Evolutionary conservation across 2,888 invertebrate species (phyloP), one percentile per base, ranked within the genome.

Genomic region (Agrotis ipsilon): DNA sequence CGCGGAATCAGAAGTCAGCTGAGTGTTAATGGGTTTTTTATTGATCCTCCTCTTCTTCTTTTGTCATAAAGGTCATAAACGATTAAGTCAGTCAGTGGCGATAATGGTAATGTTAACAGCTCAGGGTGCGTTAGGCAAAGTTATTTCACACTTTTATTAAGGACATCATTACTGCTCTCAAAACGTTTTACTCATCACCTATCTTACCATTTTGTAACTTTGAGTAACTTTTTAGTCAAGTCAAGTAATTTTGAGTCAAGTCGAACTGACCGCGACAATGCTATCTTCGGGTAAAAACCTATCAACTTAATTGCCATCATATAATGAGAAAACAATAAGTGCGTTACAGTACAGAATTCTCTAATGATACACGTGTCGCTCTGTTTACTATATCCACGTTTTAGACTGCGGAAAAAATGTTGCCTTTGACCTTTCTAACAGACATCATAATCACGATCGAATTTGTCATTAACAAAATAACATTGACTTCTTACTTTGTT

Each of bases 21-120:
- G 72, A 59, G 65, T 65, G 65, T 21, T 73, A 72, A 72, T 72
- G 55, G 73, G 18, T 51, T 72, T 64, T 72, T 57, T 72, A 72
- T 72, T 65, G 73, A 73, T 73, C 24, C 13, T 64, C 46, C 11
- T 51, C 64, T 73, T 39, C 39, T 55, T 16, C 55, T 57, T 58
- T 52, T 72, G 65, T 73, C 57, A 52, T 46, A 64, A 58, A 61
- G 54, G 61, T 71, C 62, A 71, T 72, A 48, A 62, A 58, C 24
- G 46, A 65, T 73, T 73, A 57, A 72, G 49, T 27, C 46, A 72
- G 49, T 39, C 39, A 51, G 18, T 51, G 57, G 58, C 19, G 14
- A 51, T 43, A 73, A 65, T 73, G 14, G 46, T 24, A 7, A 32
- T 24, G 18, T 55, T 55, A 55, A 72, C 14, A 72, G 9, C 3